Conservation (phyloP, 2,888 invertebrate genomes). For the Nemurella pictetii region DNA sequence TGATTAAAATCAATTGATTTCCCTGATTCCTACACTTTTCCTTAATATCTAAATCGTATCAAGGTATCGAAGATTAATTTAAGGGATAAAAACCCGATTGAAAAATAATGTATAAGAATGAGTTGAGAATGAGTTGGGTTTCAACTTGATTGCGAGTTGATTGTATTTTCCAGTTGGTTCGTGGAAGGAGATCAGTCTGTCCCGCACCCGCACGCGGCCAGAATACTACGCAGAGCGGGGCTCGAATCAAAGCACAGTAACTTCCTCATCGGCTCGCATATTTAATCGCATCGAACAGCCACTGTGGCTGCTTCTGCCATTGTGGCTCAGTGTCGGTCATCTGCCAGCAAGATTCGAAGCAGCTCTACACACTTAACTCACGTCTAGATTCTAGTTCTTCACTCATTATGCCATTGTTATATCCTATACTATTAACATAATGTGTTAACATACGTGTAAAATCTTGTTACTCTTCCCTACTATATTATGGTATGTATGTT, state of each 20-base stretch:
- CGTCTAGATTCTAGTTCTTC: background rate
- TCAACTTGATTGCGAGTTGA: background rate
- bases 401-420: background rate
- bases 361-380: too few relatives aligned
- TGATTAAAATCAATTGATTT: too few relatives aligned
- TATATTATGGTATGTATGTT: background rate
- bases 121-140: too few relatives aligned
- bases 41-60: too few relatives aligned
- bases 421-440: background rate
- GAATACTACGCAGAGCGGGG: background rate
- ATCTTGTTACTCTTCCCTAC: background rate
- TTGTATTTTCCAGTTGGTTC: background rate
- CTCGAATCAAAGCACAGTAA: background rate
- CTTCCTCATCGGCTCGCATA: too few relatives aligned
- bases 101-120: too few relatives aligned
- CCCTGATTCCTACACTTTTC: too few relatives aligned
- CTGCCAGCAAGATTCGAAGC: background rate
- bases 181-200: background rate
- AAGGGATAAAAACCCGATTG: too few relatives aligned
- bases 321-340: background rate
- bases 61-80: too few relatives aligned
- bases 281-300: background rate
- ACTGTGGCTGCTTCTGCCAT: background rate
- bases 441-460: background rate
- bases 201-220: background rate